Conservation (phyloP, 2,797 vertebrate genomes). For the Xenopus petersii region DNA sequence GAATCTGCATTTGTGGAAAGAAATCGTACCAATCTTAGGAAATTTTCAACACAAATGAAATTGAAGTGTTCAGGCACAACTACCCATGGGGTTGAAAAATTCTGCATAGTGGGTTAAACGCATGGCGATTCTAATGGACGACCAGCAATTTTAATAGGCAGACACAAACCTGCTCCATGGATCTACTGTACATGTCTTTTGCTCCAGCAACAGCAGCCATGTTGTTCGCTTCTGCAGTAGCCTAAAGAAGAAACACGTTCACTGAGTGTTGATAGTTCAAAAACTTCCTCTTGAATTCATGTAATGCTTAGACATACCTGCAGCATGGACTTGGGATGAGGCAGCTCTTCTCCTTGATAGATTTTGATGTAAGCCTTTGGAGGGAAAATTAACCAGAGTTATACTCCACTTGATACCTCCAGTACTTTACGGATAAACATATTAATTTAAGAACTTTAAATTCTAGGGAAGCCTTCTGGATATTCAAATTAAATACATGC, state of each 20-base stretch:
- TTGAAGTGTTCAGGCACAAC: too few species aligned
- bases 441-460: too few species aligned
- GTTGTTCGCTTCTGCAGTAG: conserved; percentile 97
- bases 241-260: conserved; percentile 65
- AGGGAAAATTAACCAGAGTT: conserved; percentile 9
- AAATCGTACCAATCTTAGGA: too few species aligned
- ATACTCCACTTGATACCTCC: too few species aligned
- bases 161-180: conserved; percentile 86
- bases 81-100: too few species aligned
- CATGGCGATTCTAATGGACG: too few species aligned
- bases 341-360: conserved; percentile 93
- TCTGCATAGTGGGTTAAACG: too few species aligned
- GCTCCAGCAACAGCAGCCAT: conserved; percentile 95
- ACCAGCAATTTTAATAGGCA: neutral
- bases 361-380: conserved; percentile 92
- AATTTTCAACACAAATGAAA: too few species aligned
- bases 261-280: neutral
- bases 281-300: neutral
- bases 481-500: too few species aligned
- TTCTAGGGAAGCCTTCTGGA: too few species aligned
- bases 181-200: conserved; percentile 87
- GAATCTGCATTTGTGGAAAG: too few species aligned
- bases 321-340: conserved; percentile 94
- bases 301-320: conserved; percentile 67
- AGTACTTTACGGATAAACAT: too few species aligned